A percentile compares a stretch with the other conserved stretches of the same genome.
phyloP scores from a whole-genome alignment of 1,140 invertebrate species.

The Dreissena rostriformis region DNA sequence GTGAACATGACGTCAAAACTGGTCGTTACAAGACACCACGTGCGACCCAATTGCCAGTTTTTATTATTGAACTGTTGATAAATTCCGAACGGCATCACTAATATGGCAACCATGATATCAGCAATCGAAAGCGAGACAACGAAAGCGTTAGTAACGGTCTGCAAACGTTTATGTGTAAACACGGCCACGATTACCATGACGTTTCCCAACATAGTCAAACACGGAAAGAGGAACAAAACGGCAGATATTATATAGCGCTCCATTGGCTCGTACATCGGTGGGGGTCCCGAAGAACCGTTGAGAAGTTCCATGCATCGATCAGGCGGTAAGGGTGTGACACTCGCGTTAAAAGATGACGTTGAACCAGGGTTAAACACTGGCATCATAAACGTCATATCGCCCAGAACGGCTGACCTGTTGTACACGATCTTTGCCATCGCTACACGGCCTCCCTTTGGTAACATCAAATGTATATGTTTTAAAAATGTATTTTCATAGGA shows the following conservation, averaged over 20 bases:
- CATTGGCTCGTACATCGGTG: slow-evolving; percentile 13
- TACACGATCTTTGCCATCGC: no score
- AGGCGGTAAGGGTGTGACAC: not conserved
- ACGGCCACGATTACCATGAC: slow-evolving; percentile 95
- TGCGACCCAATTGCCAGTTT: slow-evolving; percentile 96
- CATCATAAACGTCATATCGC: no score
- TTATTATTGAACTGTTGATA: slow-evolving; percentile 85
- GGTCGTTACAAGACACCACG: slow-evolving; percentile 98
- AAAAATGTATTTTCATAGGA: no score
- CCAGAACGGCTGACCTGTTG: no score
- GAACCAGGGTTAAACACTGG: no score
- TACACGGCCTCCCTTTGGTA: no score
- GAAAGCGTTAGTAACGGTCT: slow-evolving; percentile 96
- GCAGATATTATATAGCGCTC: slow-evolving; percentile 32
- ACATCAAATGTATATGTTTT: no score
- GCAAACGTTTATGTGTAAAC: slow-evolving; percentile 84
- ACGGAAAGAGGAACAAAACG: slow-evolving; percentile 69
- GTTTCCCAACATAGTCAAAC: slow-evolving; percentile 86
- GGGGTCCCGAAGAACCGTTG: slow-evolving; percentile 1
- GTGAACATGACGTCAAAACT: slow-evolving; percentile 99
- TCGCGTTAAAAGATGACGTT: not conserved
- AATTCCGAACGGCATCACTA: slow-evolving; percentile 88
- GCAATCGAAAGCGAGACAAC: slow-evolving; percentile 97
- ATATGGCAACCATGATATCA: slow-evolving; percentile 92
- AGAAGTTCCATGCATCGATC: slow-evolving; percentile 29